A percentile compares a stretch with the other conserved stretches of the same genome.
These are phyloP conservation scores for Pipistrellus pipistrellus DNA, from an alignment of 2,797 vertebrate genomes.

Conservation along the genomic window DNA sequence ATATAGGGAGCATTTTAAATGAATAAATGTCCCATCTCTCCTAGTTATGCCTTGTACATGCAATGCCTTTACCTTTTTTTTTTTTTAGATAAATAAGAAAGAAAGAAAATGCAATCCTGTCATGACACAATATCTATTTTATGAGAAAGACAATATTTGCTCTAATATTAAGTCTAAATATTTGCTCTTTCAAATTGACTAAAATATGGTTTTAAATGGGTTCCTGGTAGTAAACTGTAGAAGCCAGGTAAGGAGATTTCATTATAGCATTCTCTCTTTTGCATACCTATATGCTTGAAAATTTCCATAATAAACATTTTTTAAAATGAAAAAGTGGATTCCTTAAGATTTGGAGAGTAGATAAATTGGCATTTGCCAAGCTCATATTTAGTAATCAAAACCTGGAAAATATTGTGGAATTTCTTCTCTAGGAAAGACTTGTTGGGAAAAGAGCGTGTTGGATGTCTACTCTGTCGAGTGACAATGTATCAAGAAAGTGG, in stretches of 20 bases:
- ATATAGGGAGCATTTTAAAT: neutral
- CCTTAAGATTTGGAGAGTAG: neutral
- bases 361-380: conserved; percentile 44
- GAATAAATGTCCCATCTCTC: neutral
- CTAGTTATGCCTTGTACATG: neutral
- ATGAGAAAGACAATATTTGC: conserved; percentile 5
- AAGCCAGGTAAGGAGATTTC: neutral
- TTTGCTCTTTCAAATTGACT: conserved; percentile 36
- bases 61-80: neutral
- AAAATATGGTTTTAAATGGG: conserved; percentile 25
- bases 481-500: conserved; percentile 23
- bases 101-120: conserved; percentile 9
- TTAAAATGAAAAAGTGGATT: neutral
- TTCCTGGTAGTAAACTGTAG: neutral
- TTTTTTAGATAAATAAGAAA: conserved; percentile 54
- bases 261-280: conserved; percentile 6
- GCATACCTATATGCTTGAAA: neutral
- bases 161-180: neutral
- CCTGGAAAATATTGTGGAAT: neutral
- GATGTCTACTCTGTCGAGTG: neutral
- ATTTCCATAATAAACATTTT: conserved; percentile 3
- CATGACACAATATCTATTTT: neutral
- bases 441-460: neutral
- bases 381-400: conserved; percentile 55
- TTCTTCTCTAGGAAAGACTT: conserved; percentile 44